phyloP scores from a whole-genome alignment of 1,140 invertebrate species.

The Anthonomus grandis region DNA sequence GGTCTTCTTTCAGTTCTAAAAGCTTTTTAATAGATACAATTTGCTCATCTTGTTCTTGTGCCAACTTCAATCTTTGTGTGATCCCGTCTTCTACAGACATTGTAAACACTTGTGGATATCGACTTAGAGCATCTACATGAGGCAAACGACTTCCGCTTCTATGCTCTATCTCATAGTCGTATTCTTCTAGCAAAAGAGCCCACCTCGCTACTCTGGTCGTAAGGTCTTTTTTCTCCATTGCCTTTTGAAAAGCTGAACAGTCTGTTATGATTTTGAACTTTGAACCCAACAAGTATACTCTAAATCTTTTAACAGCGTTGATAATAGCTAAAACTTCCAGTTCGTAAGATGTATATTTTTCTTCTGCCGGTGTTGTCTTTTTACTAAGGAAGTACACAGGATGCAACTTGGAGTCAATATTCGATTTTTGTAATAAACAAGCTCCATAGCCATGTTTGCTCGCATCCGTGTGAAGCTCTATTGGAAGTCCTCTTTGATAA shows the following conservation, averaged over 20 bases:
- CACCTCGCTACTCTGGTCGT: constrained; percentile 41
- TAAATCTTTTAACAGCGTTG: constrained; percentile 51
- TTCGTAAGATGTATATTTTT: constrained; percentile 47
- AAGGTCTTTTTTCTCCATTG: constrained; percentile 39
- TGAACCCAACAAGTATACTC: constrained; percentile 52
- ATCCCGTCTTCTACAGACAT: constrained; percentile 18
- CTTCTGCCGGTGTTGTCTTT: constrained; percentile 32
- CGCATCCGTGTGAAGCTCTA: constrained; percentile 37
- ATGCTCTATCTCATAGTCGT: constrained; percentile 43
- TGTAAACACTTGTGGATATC: constrained; percentile 39
- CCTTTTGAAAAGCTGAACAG: constrained; percentile 37
- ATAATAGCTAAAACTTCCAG: constrained; percentile 52
- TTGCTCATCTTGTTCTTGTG: constrained; percentile 30
- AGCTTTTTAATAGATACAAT: constrained; percentile 31
- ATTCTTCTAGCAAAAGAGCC: constrained; percentile 43
- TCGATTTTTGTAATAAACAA: constrained; percentile 40
- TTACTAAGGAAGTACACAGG: constrained; percentile 38
- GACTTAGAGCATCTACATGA: constrained; percentile 49
- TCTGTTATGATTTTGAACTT: constrained; percentile 51
- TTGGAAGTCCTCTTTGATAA: constrained; percentile 34
- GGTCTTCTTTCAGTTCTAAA: constrained; percentile 22
- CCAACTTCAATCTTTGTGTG: constrained; percentile 13
- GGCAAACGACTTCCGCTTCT: constrained; percentile 43
- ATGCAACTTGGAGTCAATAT: constrained; percentile 47
- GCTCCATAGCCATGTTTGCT: constrained; percentile 38